Percentiles rank a stretch among this genome's conserved stretches.
These are phyloP conservation scores for Eupristina koningsbergeri DNA, from an alignment of 1,140 invertebrate species.

Conservation along the genomic window DNA sequence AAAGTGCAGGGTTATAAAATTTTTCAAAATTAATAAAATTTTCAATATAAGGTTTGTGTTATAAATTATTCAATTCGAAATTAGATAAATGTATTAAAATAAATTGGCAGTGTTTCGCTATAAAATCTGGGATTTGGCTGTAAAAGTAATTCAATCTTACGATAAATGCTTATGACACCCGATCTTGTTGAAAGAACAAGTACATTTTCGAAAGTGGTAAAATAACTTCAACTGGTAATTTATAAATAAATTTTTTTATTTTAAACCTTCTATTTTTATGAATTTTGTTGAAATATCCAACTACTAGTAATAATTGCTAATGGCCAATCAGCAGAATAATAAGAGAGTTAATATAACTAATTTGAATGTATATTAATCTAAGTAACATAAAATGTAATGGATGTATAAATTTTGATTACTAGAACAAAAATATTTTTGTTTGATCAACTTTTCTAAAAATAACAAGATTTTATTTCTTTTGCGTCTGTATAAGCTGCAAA, in stretches of 20 bases:
- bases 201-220: background rate
- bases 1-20: background rate
- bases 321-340: background rate
- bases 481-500: background rate
- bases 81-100: background rate
- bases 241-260: too few species aligned
- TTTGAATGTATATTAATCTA: background rate
- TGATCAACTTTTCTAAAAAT: background rate
- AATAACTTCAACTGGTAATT: too few species aligned
- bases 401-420: background rate
- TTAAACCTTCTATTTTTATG: too few species aligned
- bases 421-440: background rate
- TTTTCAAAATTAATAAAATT: background rate
- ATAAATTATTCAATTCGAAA: background rate
- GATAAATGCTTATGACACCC: background rate
- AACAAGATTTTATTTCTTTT: background rate
- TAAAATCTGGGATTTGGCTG: background rate
- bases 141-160: background rate
- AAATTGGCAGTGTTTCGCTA: background rate
- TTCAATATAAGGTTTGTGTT: background rate
- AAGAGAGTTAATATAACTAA: background rate
- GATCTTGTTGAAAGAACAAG: background rate
- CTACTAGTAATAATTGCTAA: too few species aligned
- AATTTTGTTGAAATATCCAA: too few species aligned
- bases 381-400: background rate